These are phyloP conservation scores for Trachurus trachurus DNA, from an alignment of 2,797 vertebrate genomes.

Conservation along the genomic window DNA sequence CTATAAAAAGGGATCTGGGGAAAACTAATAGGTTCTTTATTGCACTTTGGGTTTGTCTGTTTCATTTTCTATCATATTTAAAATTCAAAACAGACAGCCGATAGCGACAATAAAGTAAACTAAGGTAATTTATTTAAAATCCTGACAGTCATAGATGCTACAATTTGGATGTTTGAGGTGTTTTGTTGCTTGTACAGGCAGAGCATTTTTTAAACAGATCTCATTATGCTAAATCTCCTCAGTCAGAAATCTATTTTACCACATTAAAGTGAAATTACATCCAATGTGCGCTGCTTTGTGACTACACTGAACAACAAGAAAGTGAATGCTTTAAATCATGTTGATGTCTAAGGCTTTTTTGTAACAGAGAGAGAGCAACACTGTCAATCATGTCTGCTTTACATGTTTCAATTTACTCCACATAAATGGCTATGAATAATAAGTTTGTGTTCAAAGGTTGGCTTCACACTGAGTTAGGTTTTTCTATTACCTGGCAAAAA, in stretches of 20 bases:
- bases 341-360: constrained; percentile 10
- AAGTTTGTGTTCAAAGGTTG: constrained; percentile 11
- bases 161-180: background rate
- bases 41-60: background rate
- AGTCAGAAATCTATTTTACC: constrained; percentile 39
- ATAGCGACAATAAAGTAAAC: constrained; percentile 22
- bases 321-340: constrained; percentile 30
- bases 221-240: constrained; percentile 32
- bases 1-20: background rate
- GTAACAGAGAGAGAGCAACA: constrained; percentile 10
- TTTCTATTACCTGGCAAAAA: constrained; percentile 23
- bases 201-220: constrained; percentile 22
- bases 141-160: background rate
- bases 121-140: constrained; percentile 11
- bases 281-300: constrained; percentile 20
- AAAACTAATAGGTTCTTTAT: constrained; percentile 26
- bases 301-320: constrained; percentile 24
- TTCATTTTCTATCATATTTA: constrained; percentile 7
- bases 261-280: constrained; percentile 47
- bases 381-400: constrained; percentile 12
- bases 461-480: background rate
- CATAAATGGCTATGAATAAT: constrained; percentile 7
- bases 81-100: constrained; percentile 5
- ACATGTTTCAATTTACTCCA: constrained; percentile 30
- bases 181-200: constrained; percentile 19